phyloP scores from a whole-genome alignment of 2,797 vertebrate species.

The Sphenodon punctatus region DNA sequence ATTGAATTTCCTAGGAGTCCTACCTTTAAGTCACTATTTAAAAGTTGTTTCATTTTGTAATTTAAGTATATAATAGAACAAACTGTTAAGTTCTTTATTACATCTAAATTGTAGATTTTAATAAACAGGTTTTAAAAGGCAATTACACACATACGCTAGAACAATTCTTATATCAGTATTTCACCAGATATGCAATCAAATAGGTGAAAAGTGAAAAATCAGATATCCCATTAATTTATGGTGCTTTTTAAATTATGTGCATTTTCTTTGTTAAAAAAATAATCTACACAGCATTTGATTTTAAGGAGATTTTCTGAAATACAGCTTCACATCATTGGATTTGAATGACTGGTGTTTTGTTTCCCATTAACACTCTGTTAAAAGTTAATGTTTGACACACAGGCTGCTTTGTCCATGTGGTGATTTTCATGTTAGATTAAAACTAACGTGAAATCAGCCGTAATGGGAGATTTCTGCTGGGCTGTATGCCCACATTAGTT shows the following conservation, averaged over 20 bases:
- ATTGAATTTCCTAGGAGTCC: neutral
- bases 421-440: no score
- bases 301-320: neutral
- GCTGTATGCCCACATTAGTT: no score
- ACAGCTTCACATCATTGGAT: slow-evolving; percentile 19
- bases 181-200: neutral
- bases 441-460: no score
- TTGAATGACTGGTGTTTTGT: neutral
- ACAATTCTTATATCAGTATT: neutral
- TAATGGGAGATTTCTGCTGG: no score
- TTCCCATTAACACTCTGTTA: slow-evolving; percentile 13
- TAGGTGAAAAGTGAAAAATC: slow-evolving; percentile 5
- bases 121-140: neutral
- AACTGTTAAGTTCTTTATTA: neutral
- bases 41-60: neutral
- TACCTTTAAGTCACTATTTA: neutral
- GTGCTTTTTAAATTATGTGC: neutral
- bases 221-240: neutral
- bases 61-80: neutral
- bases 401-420: no score
- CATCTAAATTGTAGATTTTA: neutral
- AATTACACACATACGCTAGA: neutral
- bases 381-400: neutral
- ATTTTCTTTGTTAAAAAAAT: neutral
- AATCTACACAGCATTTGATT: neutral